Evolutionary conservation across 2,888 invertebrate species (phyloP).

Genomic region (Hemistola chrysoprasaria): DNA sequence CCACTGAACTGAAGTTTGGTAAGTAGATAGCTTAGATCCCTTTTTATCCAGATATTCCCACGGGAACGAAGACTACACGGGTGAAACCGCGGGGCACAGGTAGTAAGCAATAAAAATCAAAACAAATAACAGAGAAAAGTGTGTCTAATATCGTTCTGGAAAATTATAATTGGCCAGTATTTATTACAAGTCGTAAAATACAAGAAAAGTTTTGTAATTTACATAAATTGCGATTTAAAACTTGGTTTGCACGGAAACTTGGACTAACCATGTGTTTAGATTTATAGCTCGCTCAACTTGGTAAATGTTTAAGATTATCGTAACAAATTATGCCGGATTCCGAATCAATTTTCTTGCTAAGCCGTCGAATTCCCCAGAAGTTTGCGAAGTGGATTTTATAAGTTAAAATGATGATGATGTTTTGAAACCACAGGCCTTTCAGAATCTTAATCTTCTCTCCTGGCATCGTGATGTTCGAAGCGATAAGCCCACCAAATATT

Average conservation of each 20-base stretch:
- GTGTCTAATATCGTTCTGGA: not conserved
- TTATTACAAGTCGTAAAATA: slow-evolving; percentile 7
- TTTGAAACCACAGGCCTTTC: too few species aligned
- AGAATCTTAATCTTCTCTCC: too few species aligned
- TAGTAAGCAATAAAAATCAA: too few species aligned
- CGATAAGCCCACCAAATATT: too few species aligned
- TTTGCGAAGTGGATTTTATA: not conserved
- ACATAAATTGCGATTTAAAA: slow-evolving; percentile 10
- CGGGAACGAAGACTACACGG: too few species aligned
- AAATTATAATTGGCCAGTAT: not conserved
- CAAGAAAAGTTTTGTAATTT: slow-evolving; percentile 9
- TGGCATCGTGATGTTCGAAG: too few species aligned
- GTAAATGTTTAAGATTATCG: slow-evolving; percentile 36
- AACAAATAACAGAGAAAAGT: not conserved
- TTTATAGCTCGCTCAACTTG: slow-evolving; percentile 30
- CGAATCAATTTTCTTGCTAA: slow-evolving; percentile 13
- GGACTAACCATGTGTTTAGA: slow-evolving; percentile 14
- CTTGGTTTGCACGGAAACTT: slow-evolving; percentile 6
- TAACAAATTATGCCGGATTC: slow-evolving; percentile 31
- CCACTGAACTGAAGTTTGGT: too few species aligned
- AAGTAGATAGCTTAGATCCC: too few species aligned
- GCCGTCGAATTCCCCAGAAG: slow-evolving; percentile 24
- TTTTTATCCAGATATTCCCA: too few species aligned
- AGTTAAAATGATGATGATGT: too few species aligned
- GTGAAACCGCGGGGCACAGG: too few species aligned